These are phyloP conservation scores for Opisthocomus hoazin DNA, from an alignment of 2,113 vertebrate genomes.

Conservation along the genomic window DNA sequence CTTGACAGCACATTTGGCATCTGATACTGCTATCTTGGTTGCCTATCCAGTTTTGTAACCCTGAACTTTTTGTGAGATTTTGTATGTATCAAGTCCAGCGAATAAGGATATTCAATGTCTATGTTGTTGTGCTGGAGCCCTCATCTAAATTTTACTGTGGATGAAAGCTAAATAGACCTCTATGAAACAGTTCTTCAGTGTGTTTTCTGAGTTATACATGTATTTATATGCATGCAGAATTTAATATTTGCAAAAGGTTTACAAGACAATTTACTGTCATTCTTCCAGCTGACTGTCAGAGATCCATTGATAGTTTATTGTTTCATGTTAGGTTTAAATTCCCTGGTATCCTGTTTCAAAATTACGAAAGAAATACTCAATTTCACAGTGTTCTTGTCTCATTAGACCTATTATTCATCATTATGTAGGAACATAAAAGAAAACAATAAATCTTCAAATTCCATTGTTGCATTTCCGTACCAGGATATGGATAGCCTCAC, in stretches of 20 bases:
- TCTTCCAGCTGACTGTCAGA: not conserved
- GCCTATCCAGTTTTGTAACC: not conserved
- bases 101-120: not conserved
- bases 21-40: not conserved
- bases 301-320: not conserved
- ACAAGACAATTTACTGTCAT: not conserved
- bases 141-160: not conserved
- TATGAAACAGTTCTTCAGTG: not conserved
- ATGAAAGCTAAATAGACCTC: not conserved
- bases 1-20: not conserved
- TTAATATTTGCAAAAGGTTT: not conserved
- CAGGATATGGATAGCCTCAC: not conserved
- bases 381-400: not conserved
- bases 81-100: not conserved
- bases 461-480: not conserved
- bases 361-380: not conserved
- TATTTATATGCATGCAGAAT: not conserved
- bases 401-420: not conserved
- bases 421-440: not conserved
- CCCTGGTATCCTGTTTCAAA: not conserved
- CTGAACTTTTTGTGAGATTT: not conserved
- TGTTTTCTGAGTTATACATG: not conserved
- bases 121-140: not conserved
- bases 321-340: not conserved
- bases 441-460: not conserved